Base-by-base conservation (phyloP, 2,888 invertebrate genomes). In the Epistrophe grossulariae region DNA sequence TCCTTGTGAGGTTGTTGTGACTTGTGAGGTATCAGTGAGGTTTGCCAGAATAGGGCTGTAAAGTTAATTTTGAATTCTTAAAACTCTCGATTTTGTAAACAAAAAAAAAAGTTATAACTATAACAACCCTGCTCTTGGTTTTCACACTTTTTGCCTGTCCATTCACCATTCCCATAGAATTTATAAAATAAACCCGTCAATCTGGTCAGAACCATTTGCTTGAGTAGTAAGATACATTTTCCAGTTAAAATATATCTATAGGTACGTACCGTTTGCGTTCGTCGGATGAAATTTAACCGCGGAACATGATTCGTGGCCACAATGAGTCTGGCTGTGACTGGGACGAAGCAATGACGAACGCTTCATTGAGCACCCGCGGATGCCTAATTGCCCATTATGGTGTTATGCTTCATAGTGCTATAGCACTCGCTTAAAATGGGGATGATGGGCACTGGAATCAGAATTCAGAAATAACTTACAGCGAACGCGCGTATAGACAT, bases 371-470 rank as follows among this genome's bases (percentile, higher is more conserved):
- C 83, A 83, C 62, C 83, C 83, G 71, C 79, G 79, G 83, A 83
- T 74, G 87, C 60, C 83, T 87, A 87, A 87, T 87, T 87, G 83
- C 87, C 87, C 87, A 87, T 87, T 83, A 87, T 87, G 87, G 83
- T 79, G 74, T 82, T 79, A 71, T 81, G 57, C 66, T 64, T 24
- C 24, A 38, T 24, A 24, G 24, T 24, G 48, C 48, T 40, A 38
- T 11, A 24, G 24, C 9, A 19, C 38, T 13, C 2, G 45, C 59
- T 38, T 72, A 40, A 55, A n/a, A 52, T 24, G 15, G 13, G 6
- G 43, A 60, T 71, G 62, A 24, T 24, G 24, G 24, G 82, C 43
- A 60, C n/a, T n/a, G n/a, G n/a, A n/a, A n/a, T n/a, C 19, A 60
- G 66, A 10, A 35, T 45, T 38, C 72, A 59, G 57, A 43, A 28